A percentile compares a stretch with the other conserved stretches of the same genome.
Evolutionary conservation across 2,888 invertebrate species (phyloP).

Genomic region (Leptarthrus brevirostris): DNA sequence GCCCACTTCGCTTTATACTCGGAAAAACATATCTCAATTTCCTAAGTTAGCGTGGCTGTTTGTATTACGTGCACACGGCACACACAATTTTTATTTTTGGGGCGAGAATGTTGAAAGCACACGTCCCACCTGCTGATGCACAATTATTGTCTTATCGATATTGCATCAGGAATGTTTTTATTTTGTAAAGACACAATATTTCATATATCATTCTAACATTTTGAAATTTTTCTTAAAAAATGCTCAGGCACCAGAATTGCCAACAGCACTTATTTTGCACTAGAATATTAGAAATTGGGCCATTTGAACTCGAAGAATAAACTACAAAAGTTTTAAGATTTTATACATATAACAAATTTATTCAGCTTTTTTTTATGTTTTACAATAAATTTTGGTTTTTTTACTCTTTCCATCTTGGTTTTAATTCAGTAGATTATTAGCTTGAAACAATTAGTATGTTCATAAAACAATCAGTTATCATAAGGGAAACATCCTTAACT

Average conservation of each 20-base stretch:
- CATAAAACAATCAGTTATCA: conserved; percentile 48
- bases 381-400: conserved; percentile 23
- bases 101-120: conserved; percentile 4
- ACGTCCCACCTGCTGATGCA: conserved; percentile 2
- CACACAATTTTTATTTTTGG: conserved; percentile 31
- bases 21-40: conserved; percentile 27
- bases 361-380: conserved; percentile 15
- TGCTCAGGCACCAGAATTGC: no score
- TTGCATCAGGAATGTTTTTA: not conserved
- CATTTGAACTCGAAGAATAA: conserved; percentile 17
- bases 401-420: conserved; percentile 30
- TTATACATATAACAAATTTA: conserved; percentile 43
- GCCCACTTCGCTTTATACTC: conserved; percentile 12
- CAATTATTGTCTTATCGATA: conserved; percentile 31
- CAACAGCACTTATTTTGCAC: no score
- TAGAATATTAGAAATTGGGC: not conserved
- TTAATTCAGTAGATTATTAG: conserved; percentile 45
- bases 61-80: conserved; percentile 36
- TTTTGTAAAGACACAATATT: no score
- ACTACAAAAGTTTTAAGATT: conserved; percentile 37
- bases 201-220: no score
- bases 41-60: not conserved
- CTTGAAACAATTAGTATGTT: conserved; percentile 50
- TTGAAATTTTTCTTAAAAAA: no score
- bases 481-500: conserved; percentile 37